These are phyloP conservation scores for Ceratina australensis DNA, from an alignment of 1,140 invertebrate genomes.

Conservation along the genomic window DNA sequence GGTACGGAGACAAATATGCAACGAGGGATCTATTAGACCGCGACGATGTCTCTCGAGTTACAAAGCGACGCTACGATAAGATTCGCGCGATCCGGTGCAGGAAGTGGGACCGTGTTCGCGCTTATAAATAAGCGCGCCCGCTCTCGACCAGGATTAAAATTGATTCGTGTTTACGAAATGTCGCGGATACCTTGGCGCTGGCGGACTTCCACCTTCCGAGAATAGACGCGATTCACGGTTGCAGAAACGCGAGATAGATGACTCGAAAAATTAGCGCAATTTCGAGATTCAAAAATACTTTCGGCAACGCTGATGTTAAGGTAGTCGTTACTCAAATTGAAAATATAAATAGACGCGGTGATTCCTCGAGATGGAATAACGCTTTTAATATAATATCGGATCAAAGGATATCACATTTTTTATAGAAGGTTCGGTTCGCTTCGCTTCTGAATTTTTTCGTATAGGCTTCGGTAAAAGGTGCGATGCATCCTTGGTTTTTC, in stretches of 20 bases:
- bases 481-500: too few relatives aligned
- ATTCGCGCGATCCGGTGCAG: conserved; percentile 36
- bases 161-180: conserved; percentile 76
- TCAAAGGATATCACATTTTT: too few relatives aligned
- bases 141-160: conserved; percentile 69
- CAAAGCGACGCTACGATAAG: conserved; percentile 19
- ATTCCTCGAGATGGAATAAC: too few relatives aligned
- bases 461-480: too few relatives aligned
- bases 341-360: too few relatives aligned
- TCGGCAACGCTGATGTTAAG: too few relatives aligned
- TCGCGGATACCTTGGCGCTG: conserved; percentile 70
- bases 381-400: too few relatives aligned
- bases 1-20: background rate
- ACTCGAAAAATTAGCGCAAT: background rate
- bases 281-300: too few relatives aligned
- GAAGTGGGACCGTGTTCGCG: conserved; percentile 54
- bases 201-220: conserved; percentile 64
- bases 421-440: too few relatives aligned
- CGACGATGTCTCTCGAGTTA: background rate
- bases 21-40: conserved; percentile 12
- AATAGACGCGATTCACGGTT: conserved; percentile 67
- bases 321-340: too few relatives aligned
- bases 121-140: conserved; percentile 73
- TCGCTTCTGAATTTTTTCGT: too few relatives aligned
- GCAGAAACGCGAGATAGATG: conserved; percentile 17